phyloP scores from a whole-genome alignment of 2,888 invertebrate species.

The Erebia epiphron region DNA sequence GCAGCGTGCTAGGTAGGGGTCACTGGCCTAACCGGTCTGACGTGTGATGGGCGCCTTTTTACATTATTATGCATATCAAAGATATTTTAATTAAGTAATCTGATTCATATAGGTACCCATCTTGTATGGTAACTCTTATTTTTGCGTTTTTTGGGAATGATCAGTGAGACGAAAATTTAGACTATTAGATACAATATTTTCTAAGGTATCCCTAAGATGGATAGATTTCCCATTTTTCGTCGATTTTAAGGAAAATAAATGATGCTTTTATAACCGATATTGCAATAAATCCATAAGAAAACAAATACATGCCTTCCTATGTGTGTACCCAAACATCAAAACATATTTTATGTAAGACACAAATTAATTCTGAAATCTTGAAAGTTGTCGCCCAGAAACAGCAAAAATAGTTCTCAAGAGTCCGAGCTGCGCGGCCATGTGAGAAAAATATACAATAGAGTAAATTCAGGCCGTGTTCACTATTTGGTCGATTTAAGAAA shows the following conservation, averaged over 20 bases:
- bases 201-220: no score
- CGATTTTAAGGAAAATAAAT: no score
- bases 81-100: constrained; percentile 52
- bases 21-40: constrained; percentile 72
- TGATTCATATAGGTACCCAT: constrained; percentile 28
- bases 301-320: no score
- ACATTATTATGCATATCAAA: constrained; percentile 44
- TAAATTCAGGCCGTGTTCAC: constrained; percentile 9
- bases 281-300: no score
- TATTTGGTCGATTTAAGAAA: neutral
- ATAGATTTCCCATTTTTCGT: no score
- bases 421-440: neutral
- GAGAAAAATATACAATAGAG: constrained; percentile 9
- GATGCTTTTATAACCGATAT: no score
- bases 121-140: no score
- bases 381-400: neutral
- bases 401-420: constrained; percentile 14
- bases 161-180: no score
- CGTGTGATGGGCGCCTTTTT: constrained; percentile 58
- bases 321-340: neutral
- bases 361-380: constrained; percentile 1
- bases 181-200: no score
- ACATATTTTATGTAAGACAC: neutral
- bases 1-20: constrained; percentile 50
- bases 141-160: no score